These are phyloP conservation scores for Aspidiotus rigidus DNA, from an alignment of 2,888 invertebrate genomes.

Conservation along the genomic window DNA sequence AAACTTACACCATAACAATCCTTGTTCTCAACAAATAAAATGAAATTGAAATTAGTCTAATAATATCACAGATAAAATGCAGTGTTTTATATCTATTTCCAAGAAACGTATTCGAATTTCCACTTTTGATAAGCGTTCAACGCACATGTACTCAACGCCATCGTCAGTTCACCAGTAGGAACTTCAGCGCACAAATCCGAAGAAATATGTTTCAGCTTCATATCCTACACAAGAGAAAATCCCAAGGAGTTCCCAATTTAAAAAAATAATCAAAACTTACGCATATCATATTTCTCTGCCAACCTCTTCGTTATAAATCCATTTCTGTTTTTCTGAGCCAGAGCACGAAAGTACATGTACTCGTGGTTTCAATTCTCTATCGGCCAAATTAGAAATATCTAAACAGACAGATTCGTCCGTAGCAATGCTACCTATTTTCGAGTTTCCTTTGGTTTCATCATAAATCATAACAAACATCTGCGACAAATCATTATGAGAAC, in stretches of 20 bases:
- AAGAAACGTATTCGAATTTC: constrained; percentile 57
- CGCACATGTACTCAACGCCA: constrained; percentile 54
- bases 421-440: constrained; percentile 52
- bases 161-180: constrained; percentile 44
- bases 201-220: constrained; percentile 48
- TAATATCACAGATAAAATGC: no score
- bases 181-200: constrained; percentile 53
- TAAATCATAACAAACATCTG: constrained; percentile 58
- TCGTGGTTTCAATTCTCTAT: constrained; percentile 48
- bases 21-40: no score
- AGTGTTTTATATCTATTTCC: constrained; percentile 47
- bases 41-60: no score
- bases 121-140: constrained; percentile 55
- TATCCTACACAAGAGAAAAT: constrained; percentile 43
- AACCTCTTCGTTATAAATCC: constrained; percentile 53
- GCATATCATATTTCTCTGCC: constrained; percentile 12
- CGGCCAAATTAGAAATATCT: constrained; percentile 55
- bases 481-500: constrained; percentile 45
- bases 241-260: constrained; percentile 30
- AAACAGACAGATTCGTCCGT: constrained; percentile 80
- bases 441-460: neutral
- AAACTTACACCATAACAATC: no score
- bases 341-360: constrained; percentile 66
- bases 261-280: neutral
- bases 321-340: constrained; percentile 57